Percentiles rank a stretch among this genome's conserved stretches.
Evolutionary conservation across 2,797 vertebrate species (phyloP).

Genomic region (Agapornis canus): DNA sequence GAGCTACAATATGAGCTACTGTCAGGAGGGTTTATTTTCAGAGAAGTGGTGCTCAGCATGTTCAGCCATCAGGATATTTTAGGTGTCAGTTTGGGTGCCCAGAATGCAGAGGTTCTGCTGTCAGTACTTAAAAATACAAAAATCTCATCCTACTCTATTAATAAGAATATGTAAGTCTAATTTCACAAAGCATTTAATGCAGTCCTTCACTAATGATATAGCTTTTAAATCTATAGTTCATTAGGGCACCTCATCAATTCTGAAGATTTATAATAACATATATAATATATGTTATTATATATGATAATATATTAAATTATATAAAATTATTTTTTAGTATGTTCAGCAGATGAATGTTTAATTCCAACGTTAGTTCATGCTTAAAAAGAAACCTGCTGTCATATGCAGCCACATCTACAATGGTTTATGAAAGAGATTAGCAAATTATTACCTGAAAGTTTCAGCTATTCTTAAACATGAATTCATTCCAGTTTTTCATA

Average conservation of each 20-base stretch:
- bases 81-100: not conserved
- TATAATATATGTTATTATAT: not conserved
- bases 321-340: not conserved
- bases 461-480: not conserved
- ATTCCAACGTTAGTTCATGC: not conserved
- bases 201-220: not conserved
- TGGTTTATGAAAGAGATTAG: not conserved
- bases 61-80: not conserved
- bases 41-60: not conserved
- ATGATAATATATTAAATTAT: not conserved
- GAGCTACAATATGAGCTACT: not conserved
- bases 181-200: not conserved
- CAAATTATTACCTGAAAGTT: not conserved
- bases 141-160: not conserved
- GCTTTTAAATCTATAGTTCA: not conserved
- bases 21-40: not conserved
- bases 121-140: not conserved
- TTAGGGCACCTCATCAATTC: not conserved
- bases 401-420: not conserved
- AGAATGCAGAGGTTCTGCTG: not conserved
- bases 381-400: not conserved
- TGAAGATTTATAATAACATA: not conserved
- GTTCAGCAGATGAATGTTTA: not conserved
- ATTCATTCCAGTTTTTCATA: not conserved
- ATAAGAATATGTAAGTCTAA: not conserved